These are phyloP conservation scores for Enteromius unitaeniatus DNA, from an alignment of 2,797 vertebrate species.

Conservation along the genomic window DNA sequence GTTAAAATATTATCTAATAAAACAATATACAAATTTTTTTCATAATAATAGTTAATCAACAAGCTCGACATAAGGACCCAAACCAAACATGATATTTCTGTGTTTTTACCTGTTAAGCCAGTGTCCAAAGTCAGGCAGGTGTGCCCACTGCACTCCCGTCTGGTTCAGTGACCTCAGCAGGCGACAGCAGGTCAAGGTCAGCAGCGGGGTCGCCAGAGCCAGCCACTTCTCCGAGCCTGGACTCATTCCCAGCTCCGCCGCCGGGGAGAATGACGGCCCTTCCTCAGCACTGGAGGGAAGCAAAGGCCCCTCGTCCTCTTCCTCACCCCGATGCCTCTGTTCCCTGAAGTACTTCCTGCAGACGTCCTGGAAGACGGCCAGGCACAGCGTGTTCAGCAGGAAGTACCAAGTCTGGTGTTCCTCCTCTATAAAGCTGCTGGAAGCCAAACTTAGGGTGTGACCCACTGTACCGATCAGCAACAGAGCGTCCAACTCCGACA, in stretches of 20 bases:
- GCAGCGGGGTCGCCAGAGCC: conserved; percentile 84
- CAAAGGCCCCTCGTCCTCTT: conserved; percentile 65
- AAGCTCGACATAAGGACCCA: not conserved
- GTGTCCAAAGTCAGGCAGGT: conserved; percentile 90
- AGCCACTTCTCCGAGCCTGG: conserved; percentile 81
- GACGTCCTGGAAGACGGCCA: conserved; percentile 87
- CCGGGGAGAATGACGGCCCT: conserved; percentile 43
- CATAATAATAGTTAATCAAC: not conserved
- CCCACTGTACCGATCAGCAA: conserved; percentile 85
- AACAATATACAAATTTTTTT: not conserved
- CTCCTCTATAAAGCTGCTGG: conserved; percentile 96
- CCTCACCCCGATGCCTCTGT: conserved; percentile 53
- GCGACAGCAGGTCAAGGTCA: conserved; percentile 88
- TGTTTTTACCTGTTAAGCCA: conserved; percentile 91
- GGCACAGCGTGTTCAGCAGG: conserved; percentile 89
- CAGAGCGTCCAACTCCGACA: conserved; percentile 88
- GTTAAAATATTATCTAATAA: not conserved
- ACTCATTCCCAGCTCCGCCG: conserved; percentile 60
- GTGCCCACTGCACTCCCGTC: conserved; percentile 94
- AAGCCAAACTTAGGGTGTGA: conserved; percentile 88
- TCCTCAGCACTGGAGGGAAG: conserved; percentile 62
- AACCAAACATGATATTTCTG: not conserved
- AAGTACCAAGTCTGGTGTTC: conserved; percentile 99
- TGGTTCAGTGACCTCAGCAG: conserved; percentile 93
- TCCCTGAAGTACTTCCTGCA: conserved; percentile 84